Base-by-base conservation (phyloP, 2,797 vertebrate genomes). In the Philypnodon macrostomus region DNA sequence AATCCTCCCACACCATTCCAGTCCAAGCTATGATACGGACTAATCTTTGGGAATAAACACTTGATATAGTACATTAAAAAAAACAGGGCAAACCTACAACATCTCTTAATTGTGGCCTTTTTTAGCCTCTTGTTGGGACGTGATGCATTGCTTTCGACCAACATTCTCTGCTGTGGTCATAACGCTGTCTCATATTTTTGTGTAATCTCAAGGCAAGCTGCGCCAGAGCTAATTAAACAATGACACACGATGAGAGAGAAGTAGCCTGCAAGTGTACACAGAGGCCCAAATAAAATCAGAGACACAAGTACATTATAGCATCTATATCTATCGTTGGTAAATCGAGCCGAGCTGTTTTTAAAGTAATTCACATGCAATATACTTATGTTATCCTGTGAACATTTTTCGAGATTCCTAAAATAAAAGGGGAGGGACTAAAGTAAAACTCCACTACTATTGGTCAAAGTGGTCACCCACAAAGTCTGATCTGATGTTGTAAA, bases 1-100 rank as follows among this genome's bases (percentile, higher is more conserved):
- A 69, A 72, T 73, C 68, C 38, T 39, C 10, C n/a, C 49, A 51
- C 39, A 53, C 64, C 33, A 51, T 57, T 58, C 42, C 55, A 46
- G 55, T 48, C 47, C 41, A 16, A 10, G 17, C 4, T 2, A 4
- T 19, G 33, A 32, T 53, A 41, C 19, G 23, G 60, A 66, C 32
- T 57, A 58, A 63, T 68, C 52, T 37, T 4, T 47, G 54, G 41
- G 41, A 41, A 47, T n/a, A 40, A 27, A 55, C 11, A 39, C 37
- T 47, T 21, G 32, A 39, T 46, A 41, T 24, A 53, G 17, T 49
- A 15, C 5, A 54, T 27, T 15, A 33, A 32, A 11, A 26, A 35
- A 49, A 45, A 4, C 13, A 32, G 45, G 40, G 7, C 18, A 32
- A 38, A 56, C 19, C 8, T 49, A 31, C 45, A 46, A 32, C 45